Evolutionary conservation across 92 coral and sea anemone species (phyloP).

Genomic region (Phymanthus crucifer): DNA sequence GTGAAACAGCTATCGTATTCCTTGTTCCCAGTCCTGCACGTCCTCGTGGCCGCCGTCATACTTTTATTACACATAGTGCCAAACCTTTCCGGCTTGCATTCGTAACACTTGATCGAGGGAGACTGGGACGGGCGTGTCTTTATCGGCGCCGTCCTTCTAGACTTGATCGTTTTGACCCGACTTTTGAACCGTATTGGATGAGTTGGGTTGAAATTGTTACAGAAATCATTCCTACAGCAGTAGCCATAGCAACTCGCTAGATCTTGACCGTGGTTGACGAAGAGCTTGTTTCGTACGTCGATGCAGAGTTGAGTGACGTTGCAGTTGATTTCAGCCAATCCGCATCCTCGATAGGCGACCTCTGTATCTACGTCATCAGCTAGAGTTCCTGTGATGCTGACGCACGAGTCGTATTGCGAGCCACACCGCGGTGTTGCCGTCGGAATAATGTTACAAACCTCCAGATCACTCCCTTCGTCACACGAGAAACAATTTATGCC

Average conservation of each 20-base stretch:
- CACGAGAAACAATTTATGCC: constrained; percentile 12
- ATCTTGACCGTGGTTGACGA: constrained; percentile 1
- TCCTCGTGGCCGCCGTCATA: neutral
- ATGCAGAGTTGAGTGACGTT: constrained; percentile 23
- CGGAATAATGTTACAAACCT: neutral
- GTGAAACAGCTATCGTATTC: constrained; percentile 38
- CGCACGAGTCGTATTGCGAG: constrained; percentile 8
- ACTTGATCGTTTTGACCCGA: neutral
- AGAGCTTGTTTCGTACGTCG: constrained; percentile 18
- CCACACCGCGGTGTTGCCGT: neutral
- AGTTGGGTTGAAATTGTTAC: constrained; percentile 35
- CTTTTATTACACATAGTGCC: constrained; percentile 28
- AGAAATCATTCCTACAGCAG: constrained; percentile 27
- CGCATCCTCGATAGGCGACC: constrained; percentile 29
- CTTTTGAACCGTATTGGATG: neutral
- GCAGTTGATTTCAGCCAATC: constrained; percentile 16
- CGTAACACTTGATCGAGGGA: constrained; percentile 29
- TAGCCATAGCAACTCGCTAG: constrained; percentile 17
- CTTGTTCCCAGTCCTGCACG: constrained; percentile 15
- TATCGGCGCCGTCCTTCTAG: neutral
- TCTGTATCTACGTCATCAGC: neutral
- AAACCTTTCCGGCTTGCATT: constrained; percentile 26
- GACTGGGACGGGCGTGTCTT: neutral
- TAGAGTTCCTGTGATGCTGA: constrained; percentile 23
- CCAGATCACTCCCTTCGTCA: constrained; percentile 11